Evolutionary conservation across 1,140 invertebrate genomes (phyloP).

Genomic region (Brachionus plicatilis): DNA sequence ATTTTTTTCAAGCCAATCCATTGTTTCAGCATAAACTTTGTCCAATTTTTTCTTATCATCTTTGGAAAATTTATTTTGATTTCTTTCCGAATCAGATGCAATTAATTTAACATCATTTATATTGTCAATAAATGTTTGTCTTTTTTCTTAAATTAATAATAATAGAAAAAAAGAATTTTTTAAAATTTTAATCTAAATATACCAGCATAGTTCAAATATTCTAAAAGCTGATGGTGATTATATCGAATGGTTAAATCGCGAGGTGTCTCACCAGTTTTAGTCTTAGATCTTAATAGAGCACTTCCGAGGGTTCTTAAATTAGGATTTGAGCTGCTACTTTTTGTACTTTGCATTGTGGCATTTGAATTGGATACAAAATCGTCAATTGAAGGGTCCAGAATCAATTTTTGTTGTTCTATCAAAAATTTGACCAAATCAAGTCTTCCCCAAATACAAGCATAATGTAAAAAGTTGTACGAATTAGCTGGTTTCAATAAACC

Average conservation of each 20-base stretch:
- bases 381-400: neutral
- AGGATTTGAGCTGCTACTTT: neutral
- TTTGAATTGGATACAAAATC: neutral
- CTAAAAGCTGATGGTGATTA: neutral
- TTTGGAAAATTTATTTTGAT: slow-evolving; percentile 36
- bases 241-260: neutral
- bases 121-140: slow-evolving; percentile 13
- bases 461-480: slow-evolving; percentile 33
- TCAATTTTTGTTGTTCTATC: neutral
- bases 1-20: slow-evolving; percentile 34
- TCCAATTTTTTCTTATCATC: slow-evolving; percentile 40
- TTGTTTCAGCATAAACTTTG: neutral
- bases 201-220: slow-evolving; percentile 30
- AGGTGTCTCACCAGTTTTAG: slow-evolving; percentile 30
- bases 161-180: neutral
- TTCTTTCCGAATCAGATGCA: slow-evolving; percentile 10
- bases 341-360: neutral
- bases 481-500: neutral
- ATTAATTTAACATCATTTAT: neutral
- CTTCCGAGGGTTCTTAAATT: slow-evolving; percentile 11
- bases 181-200: neutral
- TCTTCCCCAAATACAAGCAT: slow-evolving; percentile 34
- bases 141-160: slow-evolving; percentile 8
- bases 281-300: slow-evolving; percentile 1
- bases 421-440: slow-evolving; percentile 24